Evolutionary conservation across 2,113 vertebrate genomes (phyloP).

Genomic region (Turdus rufiventris): DNA sequence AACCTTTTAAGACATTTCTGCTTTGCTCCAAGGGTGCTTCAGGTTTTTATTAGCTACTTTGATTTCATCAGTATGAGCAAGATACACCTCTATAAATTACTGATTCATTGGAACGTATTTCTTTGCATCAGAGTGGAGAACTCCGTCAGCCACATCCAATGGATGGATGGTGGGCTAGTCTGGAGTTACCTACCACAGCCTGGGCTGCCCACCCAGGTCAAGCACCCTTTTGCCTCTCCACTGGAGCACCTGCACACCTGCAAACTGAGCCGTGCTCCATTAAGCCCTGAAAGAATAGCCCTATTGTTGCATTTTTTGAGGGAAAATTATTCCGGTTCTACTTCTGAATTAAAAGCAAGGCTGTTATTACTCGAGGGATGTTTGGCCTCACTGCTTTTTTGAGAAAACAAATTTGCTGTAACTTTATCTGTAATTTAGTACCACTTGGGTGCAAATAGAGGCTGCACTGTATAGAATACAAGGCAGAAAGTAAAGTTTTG

Average conservation of each 20-base stretch:
- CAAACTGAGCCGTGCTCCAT: conserved; percentile 79
- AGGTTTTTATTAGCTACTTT: conserved; percentile 41
- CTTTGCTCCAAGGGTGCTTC: conserved; percentile 23
- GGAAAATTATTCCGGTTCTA: conserved; percentile 81
- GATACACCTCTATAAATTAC: conserved; percentile 62
- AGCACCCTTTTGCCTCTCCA: conserved; percentile 73
- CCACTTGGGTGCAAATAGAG: conserved; percentile 89
- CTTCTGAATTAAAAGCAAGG: conserved; percentile 86
- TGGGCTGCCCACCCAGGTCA: conserved; percentile 69
- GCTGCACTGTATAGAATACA: conserved; percentile 82
- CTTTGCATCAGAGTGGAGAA: conserved; percentile 61
- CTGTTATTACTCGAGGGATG: conserved; percentile 89
- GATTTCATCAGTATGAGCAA: conserved; percentile 28
- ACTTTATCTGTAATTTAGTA: conserved; percentile 98
- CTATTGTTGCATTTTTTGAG: conserved; percentile 85
- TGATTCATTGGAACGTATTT: conserved; percentile 56
- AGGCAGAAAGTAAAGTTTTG: conserved; percentile 84
- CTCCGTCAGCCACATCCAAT: conserved; percentile 64
- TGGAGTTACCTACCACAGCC: conserved; percentile 82
- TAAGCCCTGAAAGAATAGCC: conserved; percentile 79
- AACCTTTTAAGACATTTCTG: conserved; percentile 32
- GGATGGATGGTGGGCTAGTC: conserved; percentile 72
- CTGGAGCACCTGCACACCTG: conserved; percentile 83
- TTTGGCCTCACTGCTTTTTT: conserved; percentile 90
- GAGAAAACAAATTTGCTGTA: conserved; percentile 99